A percentile compares a stretch with the other conserved stretches of the same genome.
These are phyloP conservation scores for Apostichopus californicus DNA, from an alignment of 35 echinoderm and acorn worm genomes.

Conservation along the genomic window DNA sequence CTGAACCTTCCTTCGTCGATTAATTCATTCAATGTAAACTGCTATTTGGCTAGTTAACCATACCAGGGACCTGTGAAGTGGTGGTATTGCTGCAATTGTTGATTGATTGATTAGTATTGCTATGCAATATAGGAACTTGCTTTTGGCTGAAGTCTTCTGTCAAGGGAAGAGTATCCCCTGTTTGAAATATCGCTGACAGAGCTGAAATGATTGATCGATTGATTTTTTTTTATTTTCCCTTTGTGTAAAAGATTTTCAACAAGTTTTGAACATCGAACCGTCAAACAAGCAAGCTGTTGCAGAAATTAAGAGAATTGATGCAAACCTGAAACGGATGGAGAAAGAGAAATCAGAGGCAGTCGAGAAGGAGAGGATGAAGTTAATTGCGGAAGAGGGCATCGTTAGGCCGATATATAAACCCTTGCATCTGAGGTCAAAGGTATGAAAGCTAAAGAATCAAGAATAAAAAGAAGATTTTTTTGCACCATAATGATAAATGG, in stretches of 20 bases:
- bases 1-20: no score
- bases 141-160: no score
- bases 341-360: conserved; percentile 61
- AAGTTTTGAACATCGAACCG: conserved; percentile 91
- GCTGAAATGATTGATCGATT: no score
- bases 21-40: no score
- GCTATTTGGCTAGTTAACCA: no score
- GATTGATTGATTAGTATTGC: no score
- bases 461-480: background rate
- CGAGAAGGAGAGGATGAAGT: conserved; percentile 33
- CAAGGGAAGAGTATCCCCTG: no score
- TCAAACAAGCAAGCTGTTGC: conserved; percentile 85
- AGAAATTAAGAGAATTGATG: conserved; percentile 86
- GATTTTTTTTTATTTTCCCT: background rate
- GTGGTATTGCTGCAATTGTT: no score
- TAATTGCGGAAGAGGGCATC: conserved; percentile 52
- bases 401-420: conserved; percentile 85
- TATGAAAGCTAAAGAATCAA: background rate
- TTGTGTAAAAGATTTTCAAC: conserved; percentile 77
- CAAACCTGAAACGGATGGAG: conserved; percentile 61
- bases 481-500: background rate
- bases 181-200: no score
- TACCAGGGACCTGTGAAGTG: no score
- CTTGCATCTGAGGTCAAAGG: conserved; percentile 92
- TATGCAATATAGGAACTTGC: no score